A percentile compares a stretch with the other conserved stretches of the same genome.
Evolutionary conservation across 2,113 vertebrate species (phyloP).

Genomic region (Mystacornis crossleyi): DNA sequence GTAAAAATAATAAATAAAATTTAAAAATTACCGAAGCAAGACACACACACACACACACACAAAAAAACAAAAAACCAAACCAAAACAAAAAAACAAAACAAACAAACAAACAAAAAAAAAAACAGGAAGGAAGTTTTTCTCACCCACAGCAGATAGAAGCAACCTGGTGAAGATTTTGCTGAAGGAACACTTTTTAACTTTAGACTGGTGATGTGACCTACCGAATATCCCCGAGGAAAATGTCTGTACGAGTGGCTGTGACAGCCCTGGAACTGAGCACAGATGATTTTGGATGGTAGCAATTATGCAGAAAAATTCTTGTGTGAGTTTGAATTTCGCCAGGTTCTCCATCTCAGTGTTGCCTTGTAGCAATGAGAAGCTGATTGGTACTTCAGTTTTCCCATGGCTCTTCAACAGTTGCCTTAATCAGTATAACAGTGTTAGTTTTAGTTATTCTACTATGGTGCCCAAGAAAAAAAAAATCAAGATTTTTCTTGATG

Average conservation of each 20-base stretch:
- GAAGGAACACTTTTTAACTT: not conserved
- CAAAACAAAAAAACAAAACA: too few relatives aligned
- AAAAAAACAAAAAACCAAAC: too few relatives aligned
- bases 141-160: not conserved
- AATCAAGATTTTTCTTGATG: not conserved
- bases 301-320: not conserved
- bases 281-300: not conserved
- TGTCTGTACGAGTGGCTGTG: not conserved
- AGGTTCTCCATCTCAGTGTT: not conserved
- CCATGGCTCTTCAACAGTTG: not conserved
- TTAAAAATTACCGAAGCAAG: not conserved
- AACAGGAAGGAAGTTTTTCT: not conserved
- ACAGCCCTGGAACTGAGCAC: not conserved
- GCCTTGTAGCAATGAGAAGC: not conserved
- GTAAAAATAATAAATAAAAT: not conserved
- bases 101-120: too few relatives aligned
- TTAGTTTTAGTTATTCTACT: conserved; percentile 8
- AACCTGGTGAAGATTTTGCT: not conserved
- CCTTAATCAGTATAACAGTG: not conserved
- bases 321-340: not conserved
- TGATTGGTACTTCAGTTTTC: not conserved
- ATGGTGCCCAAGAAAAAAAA: not conserved
- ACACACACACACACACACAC: too few relatives aligned
- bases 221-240: not conserved
- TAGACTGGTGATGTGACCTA: not conserved